These are phyloP conservation scores for Petrocephalus zakoni DNA, from an alignment of 2,113 vertebrate species.

Conservation along the genomic window DNA sequence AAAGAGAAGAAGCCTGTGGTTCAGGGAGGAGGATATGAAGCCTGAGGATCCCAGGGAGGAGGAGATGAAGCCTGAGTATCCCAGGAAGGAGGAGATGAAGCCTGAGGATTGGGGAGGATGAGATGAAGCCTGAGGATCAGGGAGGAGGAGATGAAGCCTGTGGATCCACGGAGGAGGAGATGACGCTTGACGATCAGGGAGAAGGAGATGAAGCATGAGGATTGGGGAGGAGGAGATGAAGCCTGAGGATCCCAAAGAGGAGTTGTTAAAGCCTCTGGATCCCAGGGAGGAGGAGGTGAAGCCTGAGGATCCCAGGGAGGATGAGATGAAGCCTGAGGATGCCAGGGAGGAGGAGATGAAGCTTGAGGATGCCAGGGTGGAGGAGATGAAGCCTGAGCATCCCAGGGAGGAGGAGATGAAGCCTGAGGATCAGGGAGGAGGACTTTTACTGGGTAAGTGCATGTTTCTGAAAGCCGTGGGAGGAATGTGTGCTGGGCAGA, in stretches of 20 bases:
- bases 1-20: neutral
- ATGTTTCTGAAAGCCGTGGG: neutral
- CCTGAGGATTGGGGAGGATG: neutral
- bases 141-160: neutral
- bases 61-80: neutral
- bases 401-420: too few relatives aligned
- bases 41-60: neutral
- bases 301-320: too few relatives aligned
- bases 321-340: too few relatives aligned
- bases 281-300: too few relatives aligned
- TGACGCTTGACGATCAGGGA: neutral
- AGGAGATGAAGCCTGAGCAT: too few relatives aligned
- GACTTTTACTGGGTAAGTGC: neutral
- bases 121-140: neutral
- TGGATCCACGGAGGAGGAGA: neutral
- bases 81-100: neutral
- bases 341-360: too few relatives aligned
- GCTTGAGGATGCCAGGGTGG: too few relatives aligned
- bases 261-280: too few relatives aligned
- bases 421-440: too few relatives aligned
- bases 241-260: too few relatives aligned
- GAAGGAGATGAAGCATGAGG: neutral
- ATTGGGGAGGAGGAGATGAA: too few relatives aligned
- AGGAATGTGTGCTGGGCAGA: neutral
- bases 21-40: neutral